Percentiles rank a stretch among this genome's conserved stretches.
phyloP scores from a whole-genome alignment of 2,113 vertebrate genomes.

The Salminus brasiliensis region DNA sequence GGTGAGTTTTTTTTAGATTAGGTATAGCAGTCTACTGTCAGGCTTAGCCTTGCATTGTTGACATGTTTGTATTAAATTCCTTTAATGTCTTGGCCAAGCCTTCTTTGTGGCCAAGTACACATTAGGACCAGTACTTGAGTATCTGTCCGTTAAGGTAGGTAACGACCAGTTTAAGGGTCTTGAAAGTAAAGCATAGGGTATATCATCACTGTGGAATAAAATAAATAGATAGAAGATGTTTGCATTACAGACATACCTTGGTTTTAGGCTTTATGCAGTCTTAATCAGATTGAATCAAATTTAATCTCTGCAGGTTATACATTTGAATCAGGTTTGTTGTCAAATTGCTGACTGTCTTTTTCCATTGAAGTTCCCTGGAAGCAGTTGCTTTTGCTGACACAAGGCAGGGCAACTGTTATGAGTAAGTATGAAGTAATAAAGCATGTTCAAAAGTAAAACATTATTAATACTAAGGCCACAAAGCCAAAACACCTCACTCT shows the following conservation, averaged over 20 bases:
- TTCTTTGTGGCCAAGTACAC: background rate
- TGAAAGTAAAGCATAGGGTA: background rate
- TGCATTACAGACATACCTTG: too few relatives aligned
- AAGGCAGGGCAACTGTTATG: background rate
- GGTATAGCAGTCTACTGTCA: background rate
- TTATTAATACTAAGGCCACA: background rate
- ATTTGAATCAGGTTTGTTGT: background rate
- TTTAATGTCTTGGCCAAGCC: background rate
- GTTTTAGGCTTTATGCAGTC: too few relatives aligned
- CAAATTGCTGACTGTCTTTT: background rate
- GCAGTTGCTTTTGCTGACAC: background rate
- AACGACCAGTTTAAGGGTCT: background rate
- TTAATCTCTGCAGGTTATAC: too few relatives aligned
- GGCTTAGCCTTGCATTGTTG: background rate
- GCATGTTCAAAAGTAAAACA: background rate
- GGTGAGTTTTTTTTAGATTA: background rate
- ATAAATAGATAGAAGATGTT: too few relatives aligned
- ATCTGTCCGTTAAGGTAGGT: background rate
- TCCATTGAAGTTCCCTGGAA: background rate
- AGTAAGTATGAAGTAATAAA: background rate
- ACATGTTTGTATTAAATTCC: background rate
- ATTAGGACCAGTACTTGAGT: background rate
- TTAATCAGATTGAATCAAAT: too few relatives aligned
- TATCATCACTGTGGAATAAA: too few relatives aligned
- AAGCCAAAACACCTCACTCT: background rate